phyloP scores from a whole-genome alignment of 2,797 vertebrate species.

The Gallinago nigripennis region DNA sequence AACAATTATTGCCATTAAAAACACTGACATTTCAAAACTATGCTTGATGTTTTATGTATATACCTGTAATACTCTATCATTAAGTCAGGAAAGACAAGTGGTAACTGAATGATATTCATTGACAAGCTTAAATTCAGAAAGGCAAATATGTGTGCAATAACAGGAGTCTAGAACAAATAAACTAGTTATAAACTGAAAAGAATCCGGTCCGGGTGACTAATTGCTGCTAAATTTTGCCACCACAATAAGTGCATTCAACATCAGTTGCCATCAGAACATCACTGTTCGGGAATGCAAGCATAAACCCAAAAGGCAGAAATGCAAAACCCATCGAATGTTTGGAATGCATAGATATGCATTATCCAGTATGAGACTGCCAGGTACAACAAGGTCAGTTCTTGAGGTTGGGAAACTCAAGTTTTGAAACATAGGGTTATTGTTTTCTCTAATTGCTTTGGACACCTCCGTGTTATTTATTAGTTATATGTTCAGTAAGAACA shows the following conservation, averaged over 20 bases:
- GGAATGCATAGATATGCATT: neutral
- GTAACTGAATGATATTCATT: neutral
- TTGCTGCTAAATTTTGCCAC: constrained; percentile 24
- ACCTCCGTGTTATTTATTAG: neutral
- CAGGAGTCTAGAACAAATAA: neutral
- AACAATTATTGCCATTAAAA: neutral
- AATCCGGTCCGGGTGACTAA: neutral
- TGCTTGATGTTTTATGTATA: neutral
- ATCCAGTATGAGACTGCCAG: neutral
- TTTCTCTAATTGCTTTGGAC: constrained; percentile 16
- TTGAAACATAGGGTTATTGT: neutral
- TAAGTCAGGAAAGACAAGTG: neutral
- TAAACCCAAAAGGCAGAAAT: neutral
- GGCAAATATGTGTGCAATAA: neutral
- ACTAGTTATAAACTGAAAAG: neutral
- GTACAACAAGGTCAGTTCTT: neutral
- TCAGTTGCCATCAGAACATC: neutral
- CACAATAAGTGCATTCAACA: neutral
- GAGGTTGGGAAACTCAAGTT: neutral
- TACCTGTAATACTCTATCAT: neutral
- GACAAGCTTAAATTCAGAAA: neutral
- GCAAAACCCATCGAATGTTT: neutral
- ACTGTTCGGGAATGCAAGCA: neutral
- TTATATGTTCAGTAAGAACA: neutral
- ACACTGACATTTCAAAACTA: neutral